Evolutionary conservation across 1,140 invertebrate species (phyloP).

Genomic region (Drosophila bifasciata): DNA sequence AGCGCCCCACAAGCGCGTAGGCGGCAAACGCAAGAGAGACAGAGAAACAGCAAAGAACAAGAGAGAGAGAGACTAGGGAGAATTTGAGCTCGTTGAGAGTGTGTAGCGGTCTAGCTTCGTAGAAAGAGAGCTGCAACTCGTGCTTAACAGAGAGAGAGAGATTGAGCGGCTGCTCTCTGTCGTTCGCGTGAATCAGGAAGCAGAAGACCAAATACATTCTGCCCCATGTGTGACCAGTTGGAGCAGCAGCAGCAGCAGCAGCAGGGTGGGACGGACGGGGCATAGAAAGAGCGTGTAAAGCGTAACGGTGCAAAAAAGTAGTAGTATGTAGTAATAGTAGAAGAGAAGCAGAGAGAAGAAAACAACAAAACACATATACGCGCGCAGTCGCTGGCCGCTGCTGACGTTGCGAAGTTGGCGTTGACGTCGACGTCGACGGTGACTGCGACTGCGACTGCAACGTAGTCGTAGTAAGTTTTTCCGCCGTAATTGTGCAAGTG

Average conservation of each 20-base stretch:
- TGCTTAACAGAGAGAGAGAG: too few species aligned
- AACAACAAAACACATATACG: slow-evolving; percentile 27
- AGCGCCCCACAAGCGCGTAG: slow-evolving; percentile 53
- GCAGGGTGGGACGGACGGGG: slow-evolving; percentile 14
- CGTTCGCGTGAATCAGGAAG: slow-evolving; percentile 56
- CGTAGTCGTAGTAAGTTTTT: slow-evolving; percentile 72
- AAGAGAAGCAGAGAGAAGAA: slow-evolving; percentile 27
- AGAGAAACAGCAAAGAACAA: slow-evolving; percentile 17
- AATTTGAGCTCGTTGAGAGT: too few species aligned
- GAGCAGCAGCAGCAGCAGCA: too few species aligned
- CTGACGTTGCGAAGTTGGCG: too few species aligned
- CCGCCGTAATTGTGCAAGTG: slow-evolving; percentile 23
- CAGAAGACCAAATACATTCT: slow-evolving; percentile 40
- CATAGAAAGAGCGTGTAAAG: slow-evolving; percentile 73
- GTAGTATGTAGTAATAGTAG: slow-evolving; percentile 80
- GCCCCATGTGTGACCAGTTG: too few species aligned
- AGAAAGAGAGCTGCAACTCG: too few species aligned
- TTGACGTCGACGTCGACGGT: slow-evolving; percentile 12
- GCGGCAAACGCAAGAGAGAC: slow-evolving; percentile 9
- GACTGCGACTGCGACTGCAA: slow-evolving; percentile 28
- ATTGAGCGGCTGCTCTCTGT: slow-evolving; percentile 15
- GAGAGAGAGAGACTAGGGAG: slow-evolving; percentile 24
- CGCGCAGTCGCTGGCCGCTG: slow-evolving; percentile 20
- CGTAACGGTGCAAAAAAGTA: slow-evolving; percentile 71
- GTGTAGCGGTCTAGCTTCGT: too few species aligned